Percentiles rank a stretch among this genome's conserved stretches.
Evolutionary conservation across 2,888 invertebrate genomes (phyloP).

Genomic region (Anticlea derivata): DNA sequence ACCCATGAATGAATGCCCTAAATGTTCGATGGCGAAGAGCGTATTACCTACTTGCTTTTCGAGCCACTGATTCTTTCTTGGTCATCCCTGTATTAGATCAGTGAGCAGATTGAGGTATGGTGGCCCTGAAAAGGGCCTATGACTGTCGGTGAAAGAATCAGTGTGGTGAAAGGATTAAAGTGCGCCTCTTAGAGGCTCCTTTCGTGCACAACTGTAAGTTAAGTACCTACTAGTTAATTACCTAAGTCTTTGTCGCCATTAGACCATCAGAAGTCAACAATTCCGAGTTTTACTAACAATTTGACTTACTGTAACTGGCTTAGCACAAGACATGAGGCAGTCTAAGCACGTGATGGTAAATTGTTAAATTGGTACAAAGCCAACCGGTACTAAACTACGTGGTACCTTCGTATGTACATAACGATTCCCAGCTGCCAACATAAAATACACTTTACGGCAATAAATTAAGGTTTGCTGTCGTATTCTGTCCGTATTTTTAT

Average conservation of each 20-base stretch:
- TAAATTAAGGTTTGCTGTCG: conserved; percentile 7
- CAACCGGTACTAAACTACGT: conserved; percentile 36
- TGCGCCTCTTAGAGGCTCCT: too few relatives aligned
- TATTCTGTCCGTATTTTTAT: conserved; percentile 30
- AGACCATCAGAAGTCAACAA: background rate
- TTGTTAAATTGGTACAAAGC: conserved; percentile 50
- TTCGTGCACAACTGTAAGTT: too few relatives aligned
- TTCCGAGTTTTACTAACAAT: conserved; percentile 4
- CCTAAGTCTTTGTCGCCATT: background rate
- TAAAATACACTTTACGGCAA: conserved; percentile 10
- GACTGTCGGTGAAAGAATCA: too few relatives aligned
- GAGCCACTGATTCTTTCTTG: too few relatives aligned
- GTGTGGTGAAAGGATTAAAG: too few relatives aligned
- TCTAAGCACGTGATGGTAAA: conserved; percentile 42
- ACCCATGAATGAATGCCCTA: too few relatives aligned
- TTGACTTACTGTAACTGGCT: conserved; percentile 16
- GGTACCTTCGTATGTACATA: conserved; percentile 2
- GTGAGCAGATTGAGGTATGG: too few relatives aligned
- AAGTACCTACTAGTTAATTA: too few relatives aligned
- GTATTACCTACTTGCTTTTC: too few relatives aligned
- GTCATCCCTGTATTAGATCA: too few relatives aligned
- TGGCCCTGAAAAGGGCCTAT: too few relatives aligned
- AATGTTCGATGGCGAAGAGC: too few relatives aligned
- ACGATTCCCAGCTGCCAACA: background rate
- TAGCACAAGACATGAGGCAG: conserved; percentile 5